Base-by-base conservation (phyloP, 2,888 invertebrate genomes). In the Drosophila aldrichi region DNA sequence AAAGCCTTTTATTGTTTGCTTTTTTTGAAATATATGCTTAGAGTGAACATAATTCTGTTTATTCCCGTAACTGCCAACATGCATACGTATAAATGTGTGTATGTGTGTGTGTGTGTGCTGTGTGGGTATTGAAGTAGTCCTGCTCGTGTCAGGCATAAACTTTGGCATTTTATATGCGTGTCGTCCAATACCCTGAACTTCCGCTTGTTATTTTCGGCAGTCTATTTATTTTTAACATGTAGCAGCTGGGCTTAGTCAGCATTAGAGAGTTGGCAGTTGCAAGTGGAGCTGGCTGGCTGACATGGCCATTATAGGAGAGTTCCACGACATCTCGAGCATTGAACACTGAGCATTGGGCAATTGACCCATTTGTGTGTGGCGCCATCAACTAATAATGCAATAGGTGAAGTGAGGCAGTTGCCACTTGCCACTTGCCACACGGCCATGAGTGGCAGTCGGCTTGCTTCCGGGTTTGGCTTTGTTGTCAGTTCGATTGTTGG, bases 331-430 rank as follows among this genome's bases (percentile, higher is more conserved):
- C n/a, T 36, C 46, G 49, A 20, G 14, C 52, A 59, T n/a, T 0
- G n/a, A 41, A 41, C 52, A 59, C 16, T 0, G n/a, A 41, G 38
- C 68, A 64, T 60, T 72, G 73, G 63, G 58, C 78, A 82, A 78
- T 84, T 87, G 85, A 84, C 85, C 83, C 76, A 84, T 82, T 87
- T 70, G 62, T 55, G 32, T 61, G 32, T 58, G 51, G 65, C 57
- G 44, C 29, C 62, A 20, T 66, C 60, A 79, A 77, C 83, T 77
- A 81, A 81, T 79, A 86, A 81, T 86, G 79, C 74, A 74, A 66
- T 79, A 38, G 48, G 22, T 54, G 52, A n/a, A 29, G 14, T 12
- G 38, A n/a, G 41, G 38, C 48, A 55, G 40, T 36, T 73, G 69
- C 43, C 52, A 36, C 20, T 9, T 32, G 32, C 32, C 32, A 32